Base-by-base conservation (phyloP, 2,797 vertebrate genomes). In the Acestrorhynchus altus region DNA sequence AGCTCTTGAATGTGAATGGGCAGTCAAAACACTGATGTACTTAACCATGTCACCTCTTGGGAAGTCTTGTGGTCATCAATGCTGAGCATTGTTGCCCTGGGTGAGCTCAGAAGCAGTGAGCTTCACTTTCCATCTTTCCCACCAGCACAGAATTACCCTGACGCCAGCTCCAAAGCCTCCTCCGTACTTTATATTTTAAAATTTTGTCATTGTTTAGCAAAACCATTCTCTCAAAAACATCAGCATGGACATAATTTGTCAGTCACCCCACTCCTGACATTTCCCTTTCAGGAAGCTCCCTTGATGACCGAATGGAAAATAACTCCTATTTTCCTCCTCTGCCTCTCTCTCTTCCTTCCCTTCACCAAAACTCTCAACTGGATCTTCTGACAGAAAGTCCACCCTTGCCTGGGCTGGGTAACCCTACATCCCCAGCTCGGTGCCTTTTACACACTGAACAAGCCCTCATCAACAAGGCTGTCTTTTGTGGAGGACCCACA, bases 11-110 rank as follows among this genome's bases (percentile, higher is more conserved):
- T 72, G 80, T 90, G 83, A 90, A 90, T 78, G 54, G 77, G 77
- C 87, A 84, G 87, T 88, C 85, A 89, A 90, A 93, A 91, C 88
- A 90, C 78, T 83, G 87, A 87, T 60, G 81, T 81, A 91, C 90
- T 93, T 91, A 89, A 92, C 87, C 89, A 86, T 85, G 85, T 87
- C 61, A 74, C 83, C 66, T 74, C 74, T 56, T 74, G 65, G 76
- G 65, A 86, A 88, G 89, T 81, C 81, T 70, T 65, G 73, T 81
- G 79, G 79, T 83, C 84, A 91, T 92, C 89, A 92, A 90, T 88
- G 89, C 83, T 67, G 51, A 49, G 86, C 88, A 89, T 92, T 93
- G 91, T 92, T 75, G 72, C 57, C 24, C 22, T 47, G 82, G 85
- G 51, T 24, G 75, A 90, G 87, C 84, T 91, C 83, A 86, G 85